Evolutionary conservation across 2,888 invertebrate genomes (phyloP), one percentile per base, ranked within the genome.

Genomic region (Acanthopleura granulata): DNA sequence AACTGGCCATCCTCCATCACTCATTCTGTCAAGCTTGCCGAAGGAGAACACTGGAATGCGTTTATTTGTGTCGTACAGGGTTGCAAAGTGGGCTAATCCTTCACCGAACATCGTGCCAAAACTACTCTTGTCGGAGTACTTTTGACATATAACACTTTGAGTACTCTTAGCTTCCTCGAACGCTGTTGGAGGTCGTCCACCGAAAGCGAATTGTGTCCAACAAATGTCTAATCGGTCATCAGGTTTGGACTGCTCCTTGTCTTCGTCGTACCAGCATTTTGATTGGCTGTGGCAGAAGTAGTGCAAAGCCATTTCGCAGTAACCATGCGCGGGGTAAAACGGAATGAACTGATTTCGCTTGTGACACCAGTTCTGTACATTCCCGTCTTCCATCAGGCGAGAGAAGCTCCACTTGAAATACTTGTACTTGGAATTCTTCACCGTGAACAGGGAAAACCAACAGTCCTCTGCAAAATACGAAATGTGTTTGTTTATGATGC

Each of bases 61-160:
- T 16, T 74, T 75, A 25, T 74, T 76, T 1, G 83, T 84, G 77
- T 86, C 84, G 71, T 84, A 86, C 11, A 87, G 62, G 0, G 87
- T 86, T 12, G 82, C 81, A 77, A 78, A 87, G 57, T 83, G 78
- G 0, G 82, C 72, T 18, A 74, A 73, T 74, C 82, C 85, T 74
- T 80, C 76, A 1, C 83, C 83, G 69, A 84, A 83, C 27, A 80
- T 73, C 50, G 81, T 79, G 9, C 84, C 84, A 25, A 81, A 76
- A 40, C 79, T 76, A 49, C 82, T 82, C 18, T 80, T 79, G n/a
- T 80, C 77, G 25, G 83, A 81, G 69, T 84, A 85, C 12, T 81
- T 76, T 77, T 87, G 87, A 74, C 87, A 87, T 14, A 87, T 82
- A 74, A 85, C 82, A 62, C 83, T 84, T n/a, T 81, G 80, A 29